Percentiles rank a stretch among this genome's conserved stretches.
phyloP scores from a whole-genome alignment of 1,140 invertebrate genomes.

The Carcinoscorpius rotundicauda region DNA sequence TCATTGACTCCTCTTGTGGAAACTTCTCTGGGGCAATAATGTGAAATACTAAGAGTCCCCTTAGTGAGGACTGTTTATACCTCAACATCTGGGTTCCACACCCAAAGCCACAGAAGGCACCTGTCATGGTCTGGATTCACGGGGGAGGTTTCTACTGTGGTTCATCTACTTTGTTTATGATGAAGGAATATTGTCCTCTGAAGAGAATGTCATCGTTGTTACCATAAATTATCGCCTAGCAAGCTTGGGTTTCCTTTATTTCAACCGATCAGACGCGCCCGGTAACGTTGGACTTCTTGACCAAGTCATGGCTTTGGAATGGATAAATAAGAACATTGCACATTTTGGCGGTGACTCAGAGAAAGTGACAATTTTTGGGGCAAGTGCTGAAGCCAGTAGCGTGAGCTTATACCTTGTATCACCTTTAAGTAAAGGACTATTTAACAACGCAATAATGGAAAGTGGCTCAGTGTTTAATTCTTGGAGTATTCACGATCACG shows the following conservation, averaged over 20 bases:
- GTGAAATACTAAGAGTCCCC: slow-evolving; percentile 22
- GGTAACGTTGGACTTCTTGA: slow-evolving; percentile 25
- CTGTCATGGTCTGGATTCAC: slow-evolving; percentile 66
- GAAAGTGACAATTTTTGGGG: slow-evolving; percentile 41
- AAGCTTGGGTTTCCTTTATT: slow-evolving; percentile 64
- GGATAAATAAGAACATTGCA: slow-evolving; percentile 24
- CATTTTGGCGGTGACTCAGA: slow-evolving; percentile 23
- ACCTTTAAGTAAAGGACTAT: slow-evolving; percentile 20
- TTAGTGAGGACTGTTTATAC: slow-evolving; percentile 87
- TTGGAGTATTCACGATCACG: not conserved
- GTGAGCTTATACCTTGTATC: slow-evolving; percentile 31
- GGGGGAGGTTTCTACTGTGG: slow-evolving; percentile 56
- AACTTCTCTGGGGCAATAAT: not conserved
- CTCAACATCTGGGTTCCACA: slow-evolving; percentile 85
- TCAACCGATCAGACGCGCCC: slow-evolving; percentile 39
- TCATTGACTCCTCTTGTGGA: not conserved
- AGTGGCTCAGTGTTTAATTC: slow-evolving; percentile 11
- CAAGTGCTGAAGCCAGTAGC: slow-evolving; percentile 33
- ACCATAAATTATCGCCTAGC: slow-evolving; percentile 57
- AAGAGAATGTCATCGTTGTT: slow-evolving; percentile 51
- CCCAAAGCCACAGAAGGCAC: slow-evolving; percentile 17
- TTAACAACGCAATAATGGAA: slow-evolving; percentile 33
- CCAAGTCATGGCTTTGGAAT: slow-evolving; percentile 22
- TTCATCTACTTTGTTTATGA: slow-evolving; percentile 42
- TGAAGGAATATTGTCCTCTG: slow-evolving; percentile 49